These are phyloP conservation scores for Otus sunia DNA, from an alignment of 2,113 vertebrate genomes.

Conservation along the genomic window DNA sequence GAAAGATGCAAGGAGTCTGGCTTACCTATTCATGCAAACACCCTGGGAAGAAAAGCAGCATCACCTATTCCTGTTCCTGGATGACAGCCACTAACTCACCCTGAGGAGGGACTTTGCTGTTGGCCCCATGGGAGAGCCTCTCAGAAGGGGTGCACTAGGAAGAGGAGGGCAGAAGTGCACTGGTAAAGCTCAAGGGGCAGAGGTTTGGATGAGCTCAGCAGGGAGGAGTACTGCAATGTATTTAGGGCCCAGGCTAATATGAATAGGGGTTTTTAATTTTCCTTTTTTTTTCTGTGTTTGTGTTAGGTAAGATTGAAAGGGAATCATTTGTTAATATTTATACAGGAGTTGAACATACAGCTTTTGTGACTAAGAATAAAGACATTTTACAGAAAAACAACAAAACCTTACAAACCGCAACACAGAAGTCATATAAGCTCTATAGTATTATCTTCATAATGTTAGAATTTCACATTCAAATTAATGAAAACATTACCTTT, in stretches of 20 bases:
- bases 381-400: neutral
- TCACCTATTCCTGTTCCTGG: neutral
- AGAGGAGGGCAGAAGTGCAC: neutral
- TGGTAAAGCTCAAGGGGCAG: neutral
- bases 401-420: neutral
- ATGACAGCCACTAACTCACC: neutral
- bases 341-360: neutral
- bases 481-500: neutral
- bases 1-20: neutral
- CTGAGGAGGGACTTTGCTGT: neutral
- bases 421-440: neutral
- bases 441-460: neutral
- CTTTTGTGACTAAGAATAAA: neutral
- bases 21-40: fast-evolving
- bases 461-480: neutral
- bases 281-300: neutral
- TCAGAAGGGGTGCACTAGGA: neutral
- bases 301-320: neutral
- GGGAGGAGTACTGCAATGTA: neutral
- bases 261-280: neutral
- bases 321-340: neutral
- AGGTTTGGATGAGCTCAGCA: neutral
- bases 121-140: neutral
- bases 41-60: neutral
- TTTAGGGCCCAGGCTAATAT: neutral